These are phyloP conservation scores for Aporophyla nigra DNA, from an alignment of 2,888 invertebrate genomes.

Conservation along the genomic window DNA sequence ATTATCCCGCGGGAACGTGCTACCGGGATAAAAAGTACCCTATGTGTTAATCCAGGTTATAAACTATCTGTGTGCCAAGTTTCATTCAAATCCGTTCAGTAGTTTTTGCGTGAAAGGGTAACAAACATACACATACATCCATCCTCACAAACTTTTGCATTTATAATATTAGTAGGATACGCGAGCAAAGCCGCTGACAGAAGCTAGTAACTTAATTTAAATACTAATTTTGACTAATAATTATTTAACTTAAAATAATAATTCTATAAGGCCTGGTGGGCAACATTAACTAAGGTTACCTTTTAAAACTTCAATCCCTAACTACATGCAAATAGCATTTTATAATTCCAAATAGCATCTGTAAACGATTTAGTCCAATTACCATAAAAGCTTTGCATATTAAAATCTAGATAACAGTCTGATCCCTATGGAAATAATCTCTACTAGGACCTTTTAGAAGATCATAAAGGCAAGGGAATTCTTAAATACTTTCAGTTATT, in stretches of 20 bases:
- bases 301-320: constrained; percentile 12
- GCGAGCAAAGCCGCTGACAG: too few relatives aligned
- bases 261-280: neutral
- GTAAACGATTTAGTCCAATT: constrained; percentile 25
- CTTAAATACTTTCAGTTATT: constrained; percentile 7
- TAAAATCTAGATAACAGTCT: constrained; percentile 31
- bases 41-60: too few relatives aligned
- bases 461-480: neutral
- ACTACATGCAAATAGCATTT: constrained; percentile 17
- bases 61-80: too few relatives aligned
- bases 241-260: neutral
- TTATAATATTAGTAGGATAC: too few relatives aligned
- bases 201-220: neutral
- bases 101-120: too few relatives aligned
- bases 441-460: neutral
- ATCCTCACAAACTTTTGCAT: too few relatives aligned
- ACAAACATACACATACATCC: too few relatives aligned
- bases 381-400: constrained; percentile 48
- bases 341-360: constrained; percentile 8
- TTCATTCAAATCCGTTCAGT: too few relatives aligned
- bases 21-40: too few relatives aligned
- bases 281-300: neutral
- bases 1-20: too few relatives aligned
- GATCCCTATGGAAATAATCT: constrained; percentile 13
- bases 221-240: neutral